These are phyloP conservation scores for Ptychochromis oligacanthus DNA, from an alignment of 2,113 vertebrate genomes.

Conservation along the genomic window DNA sequence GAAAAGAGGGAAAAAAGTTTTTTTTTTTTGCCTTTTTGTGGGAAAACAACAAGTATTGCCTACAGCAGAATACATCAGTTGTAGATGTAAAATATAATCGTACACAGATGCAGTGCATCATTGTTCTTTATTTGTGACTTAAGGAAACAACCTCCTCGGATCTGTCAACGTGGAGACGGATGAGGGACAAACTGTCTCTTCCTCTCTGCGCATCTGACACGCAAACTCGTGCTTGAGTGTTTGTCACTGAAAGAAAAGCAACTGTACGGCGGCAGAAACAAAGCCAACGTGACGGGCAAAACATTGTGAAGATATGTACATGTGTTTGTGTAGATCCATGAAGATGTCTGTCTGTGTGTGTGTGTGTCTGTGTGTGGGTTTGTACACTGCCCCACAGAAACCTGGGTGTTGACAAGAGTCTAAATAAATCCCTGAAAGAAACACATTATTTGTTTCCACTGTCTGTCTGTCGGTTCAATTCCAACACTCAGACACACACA, in stretches of 20 bases:
- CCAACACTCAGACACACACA: not conserved
- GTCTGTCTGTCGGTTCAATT: not conserved
- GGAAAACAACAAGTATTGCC: too few species aligned
- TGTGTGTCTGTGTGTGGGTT: not conserved
- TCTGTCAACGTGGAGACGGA: conserved; percentile 21
- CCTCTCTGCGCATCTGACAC: conserved; percentile 20
- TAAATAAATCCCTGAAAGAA: conserved; percentile 43
- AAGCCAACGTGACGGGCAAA: not conserved
- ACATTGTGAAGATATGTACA: not conserved
- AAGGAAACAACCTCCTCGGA: conserved; percentile 38
- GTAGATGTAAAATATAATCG: not conserved
- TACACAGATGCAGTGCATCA: not conserved
- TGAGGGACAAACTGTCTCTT: conserved; percentile 28
- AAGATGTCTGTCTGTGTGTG: not conserved
- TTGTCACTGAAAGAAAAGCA: not conserved
- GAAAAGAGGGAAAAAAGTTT: not conserved
- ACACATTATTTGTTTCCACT: conserved; percentile 10
- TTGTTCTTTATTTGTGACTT: not conserved
- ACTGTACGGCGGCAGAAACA: not conserved
- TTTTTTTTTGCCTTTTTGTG: not conserved
- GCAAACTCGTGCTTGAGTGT: not conserved
- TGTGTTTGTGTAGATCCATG: not conserved
- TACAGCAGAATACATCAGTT: not conserved
- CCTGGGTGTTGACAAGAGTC: not conserved
- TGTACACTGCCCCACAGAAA: too few species aligned